These are phyloP conservation scores for Synanthedon andrenaeformis DNA, from an alignment of 2,888 invertebrate species.

Conservation along the genomic window DNA sequence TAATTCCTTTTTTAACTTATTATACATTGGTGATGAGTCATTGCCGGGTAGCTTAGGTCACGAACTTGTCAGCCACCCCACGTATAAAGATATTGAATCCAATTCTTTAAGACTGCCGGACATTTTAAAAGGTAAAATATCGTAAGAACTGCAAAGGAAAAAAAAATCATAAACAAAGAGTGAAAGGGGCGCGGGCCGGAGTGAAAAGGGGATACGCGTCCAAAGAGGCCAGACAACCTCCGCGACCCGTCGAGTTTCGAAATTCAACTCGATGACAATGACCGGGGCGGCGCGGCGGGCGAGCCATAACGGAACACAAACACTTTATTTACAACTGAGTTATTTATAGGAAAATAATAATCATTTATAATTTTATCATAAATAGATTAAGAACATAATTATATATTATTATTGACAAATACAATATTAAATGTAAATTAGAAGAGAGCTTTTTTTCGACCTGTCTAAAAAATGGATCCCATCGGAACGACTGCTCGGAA, in stretches of 20 bases:
- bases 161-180: not conserved
- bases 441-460: too few species aligned
- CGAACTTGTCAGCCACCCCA: too few species aligned
- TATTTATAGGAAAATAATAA: not conserved
- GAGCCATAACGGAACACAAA: constrained; percentile 21
- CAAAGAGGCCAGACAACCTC: constrained; percentile 21
- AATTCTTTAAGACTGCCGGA: not conserved
- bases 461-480: too few species aligned
- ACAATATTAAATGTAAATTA: too few species aligned
- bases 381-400: not conserved
- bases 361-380: too few species aligned
- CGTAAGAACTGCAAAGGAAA: not conserved
- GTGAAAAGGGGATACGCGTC: not conserved
- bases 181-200: not conserved
- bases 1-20: too few species aligned
- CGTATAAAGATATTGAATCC: not conserved
- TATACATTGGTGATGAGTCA: too few species aligned
- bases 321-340: constrained; percentile 20
- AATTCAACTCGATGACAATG: constrained; percentile 24
- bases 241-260: constrained; percentile 28
- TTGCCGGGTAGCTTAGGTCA: too few species aligned
- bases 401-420: not conserved
- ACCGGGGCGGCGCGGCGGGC: constrained; percentile 15
- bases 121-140: not conserved
- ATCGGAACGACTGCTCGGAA: too few species aligned